Conservation (phyloP, 92 coral and sea anemone genomes). For the Meandrina meandrites region DNA sequence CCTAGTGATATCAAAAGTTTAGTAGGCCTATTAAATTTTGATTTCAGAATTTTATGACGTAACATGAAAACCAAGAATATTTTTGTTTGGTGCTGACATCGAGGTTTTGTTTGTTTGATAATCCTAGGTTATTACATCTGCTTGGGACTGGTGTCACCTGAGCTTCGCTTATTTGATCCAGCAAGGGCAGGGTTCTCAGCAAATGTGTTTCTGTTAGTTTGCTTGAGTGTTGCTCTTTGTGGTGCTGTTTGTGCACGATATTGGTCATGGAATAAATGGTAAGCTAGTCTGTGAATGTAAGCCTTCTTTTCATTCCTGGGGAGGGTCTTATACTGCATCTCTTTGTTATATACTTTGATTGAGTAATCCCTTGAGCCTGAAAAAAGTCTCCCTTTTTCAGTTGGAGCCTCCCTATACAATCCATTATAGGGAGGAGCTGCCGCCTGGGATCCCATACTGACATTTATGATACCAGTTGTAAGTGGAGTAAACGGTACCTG, state of each 20-base stretch:
- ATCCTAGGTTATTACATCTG: conserved; percentile 87
- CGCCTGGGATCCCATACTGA: not conserved
- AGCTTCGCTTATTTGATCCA: conserved; percentile 71
- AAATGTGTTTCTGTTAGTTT: conserved; percentile 63
- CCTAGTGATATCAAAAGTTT: too few relatives aligned
- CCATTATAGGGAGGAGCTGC: too few relatives aligned
- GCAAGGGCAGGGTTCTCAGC: conserved; percentile 69
- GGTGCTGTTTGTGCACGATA: conserved; percentile 72
- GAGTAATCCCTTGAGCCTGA: too few relatives aligned
- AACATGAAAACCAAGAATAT: too few relatives aligned
- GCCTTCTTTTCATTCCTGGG: too few relatives aligned
- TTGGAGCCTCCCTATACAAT: too few relatives aligned
- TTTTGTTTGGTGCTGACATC: not conserved
- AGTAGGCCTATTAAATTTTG: too few relatives aligned
- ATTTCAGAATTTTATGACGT: not conserved
- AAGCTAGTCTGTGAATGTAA: conserved; percentile 12
- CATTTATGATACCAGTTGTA: not conserved
- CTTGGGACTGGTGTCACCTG: conserved; percentile 78
- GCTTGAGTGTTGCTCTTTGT: conserved; percentile 61
- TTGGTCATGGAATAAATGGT: conserved; percentile 99
- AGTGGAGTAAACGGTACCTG: not conserved
- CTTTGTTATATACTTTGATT: not conserved
- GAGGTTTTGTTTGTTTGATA: not conserved
- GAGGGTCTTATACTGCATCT: too few relatives aligned
- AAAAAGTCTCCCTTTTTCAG: too few relatives aligned